These are phyloP conservation scores for Athalia circularis DNA, from an alignment of 2,888 invertebrate genomes.

Conservation along the genomic window DNA sequence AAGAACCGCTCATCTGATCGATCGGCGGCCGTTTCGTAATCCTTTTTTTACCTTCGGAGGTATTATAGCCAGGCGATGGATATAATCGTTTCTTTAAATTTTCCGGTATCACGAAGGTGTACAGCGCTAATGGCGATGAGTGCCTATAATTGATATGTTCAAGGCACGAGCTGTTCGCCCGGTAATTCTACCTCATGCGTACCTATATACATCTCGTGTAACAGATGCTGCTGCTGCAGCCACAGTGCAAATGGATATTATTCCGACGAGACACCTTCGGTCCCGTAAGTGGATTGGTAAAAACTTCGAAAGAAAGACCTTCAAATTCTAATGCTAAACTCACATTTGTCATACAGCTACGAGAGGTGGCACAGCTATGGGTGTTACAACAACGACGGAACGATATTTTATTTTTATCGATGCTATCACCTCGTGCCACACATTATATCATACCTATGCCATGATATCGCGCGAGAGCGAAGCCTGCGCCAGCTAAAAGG, in stretches of 20 bases:
- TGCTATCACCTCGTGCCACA: background rate
- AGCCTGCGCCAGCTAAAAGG: too few relatives aligned
- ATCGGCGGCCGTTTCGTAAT: too few relatives aligned
- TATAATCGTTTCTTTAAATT: slow-evolving; percentile 28
- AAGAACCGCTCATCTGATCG: too few relatives aligned
- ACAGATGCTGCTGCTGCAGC: background rate
- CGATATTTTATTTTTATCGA: background rate
- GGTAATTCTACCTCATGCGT: background rate
- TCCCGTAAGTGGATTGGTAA: background rate
- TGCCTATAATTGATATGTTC: slow-evolving; percentile 33
- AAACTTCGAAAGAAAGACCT: background rate
- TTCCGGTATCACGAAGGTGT: slow-evolving; percentile 13
- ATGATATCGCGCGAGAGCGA: too few relatives aligned
- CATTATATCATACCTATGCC: background rate
- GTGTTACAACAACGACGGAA: too few relatives aligned
- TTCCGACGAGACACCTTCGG: background rate
- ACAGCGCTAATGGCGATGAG: slow-evolving; percentile 19
- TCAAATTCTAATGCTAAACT: too few relatives aligned
- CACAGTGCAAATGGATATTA: too few relatives aligned
- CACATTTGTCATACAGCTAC: too few relatives aligned
- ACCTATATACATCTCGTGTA: background rate
- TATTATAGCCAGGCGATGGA: background rate
- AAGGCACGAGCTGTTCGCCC: background rate
- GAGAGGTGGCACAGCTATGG: too few relatives aligned
- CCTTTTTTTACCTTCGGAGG: too few relatives aligned